Evolutionary conservation across 92 coral and sea anemone species (phyloP), one percentile per base, ranked within the genome.

Genomic region (Parazoanthus swiftii): DNA sequence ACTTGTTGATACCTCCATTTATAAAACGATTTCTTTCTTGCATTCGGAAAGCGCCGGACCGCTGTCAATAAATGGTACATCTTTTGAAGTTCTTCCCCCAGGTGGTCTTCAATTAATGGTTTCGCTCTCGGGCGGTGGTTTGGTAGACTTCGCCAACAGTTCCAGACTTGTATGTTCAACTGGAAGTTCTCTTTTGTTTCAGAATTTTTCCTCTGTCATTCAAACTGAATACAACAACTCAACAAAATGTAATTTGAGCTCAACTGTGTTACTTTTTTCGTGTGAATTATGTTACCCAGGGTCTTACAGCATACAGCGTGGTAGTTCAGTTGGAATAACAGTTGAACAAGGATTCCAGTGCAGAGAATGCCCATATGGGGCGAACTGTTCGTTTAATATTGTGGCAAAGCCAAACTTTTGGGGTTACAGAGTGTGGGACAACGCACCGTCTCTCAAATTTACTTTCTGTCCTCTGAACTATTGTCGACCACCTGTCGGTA

Each of bases 301-400:
- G 5, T 71, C 68, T 21, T 88, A 88, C 86, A 80, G 86, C 9
- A 51, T 88, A 10, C 86, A 88, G 44, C 56, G 71, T 36, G 90
- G 90, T 3, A 79, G 44, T 37, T 11, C 86, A 0, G 66, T 18
- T 2, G 90, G 90, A 36, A 25, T 88, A 79, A 48, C 13, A 23
- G 11, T 73, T 5, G 58, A 63, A 21, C 5, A 36, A 5, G 81
- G 74, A 37, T 91, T 95, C 56, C 76, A 73, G 59, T 95, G 98
- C 74, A 85, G 80, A 79, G 82, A 93, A 15, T 95, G 98, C 79
- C 98, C 98, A 3, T 88, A 79, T 74, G 96, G 96, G 18, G 98
- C 94, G 0, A 86, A 89, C 43, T 95, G 98, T 72, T 48, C 76
- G 3, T 81, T 74, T 6, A 80, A 85, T 33, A 86, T 95, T 8